Evolutionary conservation across 2,113 vertebrate species (phyloP).

Genomic region (Holacanthus passer): DNA sequence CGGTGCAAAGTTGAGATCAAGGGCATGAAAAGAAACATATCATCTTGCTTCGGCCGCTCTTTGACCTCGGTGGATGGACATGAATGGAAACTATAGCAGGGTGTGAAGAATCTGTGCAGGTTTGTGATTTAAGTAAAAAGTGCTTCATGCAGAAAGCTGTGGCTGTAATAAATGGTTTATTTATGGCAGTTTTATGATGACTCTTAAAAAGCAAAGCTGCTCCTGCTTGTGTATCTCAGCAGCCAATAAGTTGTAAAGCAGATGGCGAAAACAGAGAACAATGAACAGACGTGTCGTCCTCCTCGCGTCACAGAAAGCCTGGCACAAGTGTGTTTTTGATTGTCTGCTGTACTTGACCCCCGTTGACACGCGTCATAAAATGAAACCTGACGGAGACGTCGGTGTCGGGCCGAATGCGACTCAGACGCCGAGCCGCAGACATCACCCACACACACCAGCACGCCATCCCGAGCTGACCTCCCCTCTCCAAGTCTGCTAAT

Average conservation of each 20-base stretch:
- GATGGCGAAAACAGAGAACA: constrained; percentile 22
- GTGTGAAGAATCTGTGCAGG: neutral
- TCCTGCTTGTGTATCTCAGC: constrained; percentile 18
- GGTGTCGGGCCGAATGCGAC: constrained; percentile 18
- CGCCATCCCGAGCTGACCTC: constrained; percentile 39
- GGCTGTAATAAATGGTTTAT: constrained; percentile 32
- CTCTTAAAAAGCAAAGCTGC: constrained; percentile 50
- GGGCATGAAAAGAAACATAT: neutral
- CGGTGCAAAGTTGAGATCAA: constrained; percentile 6
- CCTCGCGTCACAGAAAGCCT: constrained; percentile 11
- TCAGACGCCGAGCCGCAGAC: constrained; percentile 18
- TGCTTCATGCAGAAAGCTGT: neutral
- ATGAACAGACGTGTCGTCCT: constrained; percentile 19
- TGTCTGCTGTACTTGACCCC: constrained; percentile 45
- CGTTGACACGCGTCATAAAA: constrained; percentile 51
- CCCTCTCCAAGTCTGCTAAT: constrained; percentile 54
- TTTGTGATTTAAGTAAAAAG: neutral
- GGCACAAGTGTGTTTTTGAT: neutral
- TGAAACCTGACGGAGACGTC: constrained; percentile 42
- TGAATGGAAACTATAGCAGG: neutral
- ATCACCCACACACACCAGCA: constrained; percentile 15
- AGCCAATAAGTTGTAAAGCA: constrained; percentile 21
- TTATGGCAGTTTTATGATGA: constrained; percentile 28
- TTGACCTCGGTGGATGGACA: neutral
- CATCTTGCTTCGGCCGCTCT: no score